These are phyloP conservation scores for Lophotriccus pileatus DNA, from an alignment of 2,797 vertebrate genomes.

Conservation along the genomic window DNA sequence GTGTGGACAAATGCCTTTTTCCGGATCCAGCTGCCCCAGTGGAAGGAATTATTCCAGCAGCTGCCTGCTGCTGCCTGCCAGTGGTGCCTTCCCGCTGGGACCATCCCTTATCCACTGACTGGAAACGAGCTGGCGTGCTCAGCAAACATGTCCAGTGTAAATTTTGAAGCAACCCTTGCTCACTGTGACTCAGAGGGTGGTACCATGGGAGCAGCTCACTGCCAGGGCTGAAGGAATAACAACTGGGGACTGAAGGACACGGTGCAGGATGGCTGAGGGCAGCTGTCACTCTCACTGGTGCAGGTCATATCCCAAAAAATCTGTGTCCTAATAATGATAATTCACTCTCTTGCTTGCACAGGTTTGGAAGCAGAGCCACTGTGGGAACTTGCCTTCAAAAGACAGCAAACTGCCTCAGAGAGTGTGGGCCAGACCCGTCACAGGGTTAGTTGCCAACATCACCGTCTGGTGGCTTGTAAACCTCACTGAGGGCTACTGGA, in stretches of 20 bases:
- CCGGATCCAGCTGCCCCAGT: slow-evolving; percentile 5
- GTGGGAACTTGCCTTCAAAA: neutral
- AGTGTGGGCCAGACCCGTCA: neutral
- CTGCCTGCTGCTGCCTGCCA: slow-evolving; percentile 26
- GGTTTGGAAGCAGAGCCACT: neutral
- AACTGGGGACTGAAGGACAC: neutral
- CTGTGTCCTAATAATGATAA: neutral
- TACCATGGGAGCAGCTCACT: neutral
- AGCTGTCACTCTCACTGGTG: neutral
- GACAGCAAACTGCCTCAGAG: neutral
- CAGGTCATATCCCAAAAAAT: neutral
- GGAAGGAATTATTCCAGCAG: slow-evolving; percentile 16
- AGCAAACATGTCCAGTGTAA: neutral
- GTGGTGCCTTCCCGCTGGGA: neutral
- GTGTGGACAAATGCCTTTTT: slow-evolving; percentile 28
- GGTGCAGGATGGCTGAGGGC: neutral
- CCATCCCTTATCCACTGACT: neutral
- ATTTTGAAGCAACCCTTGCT: neutral
- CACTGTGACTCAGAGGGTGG: neutral
- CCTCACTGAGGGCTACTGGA: neutral
- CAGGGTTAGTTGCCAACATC: neutral
- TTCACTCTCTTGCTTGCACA: neutral
- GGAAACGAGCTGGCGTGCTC: neutral
- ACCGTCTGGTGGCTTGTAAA: neutral
- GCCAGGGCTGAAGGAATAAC: neutral